Evolutionary conservation across 1,140 invertebrate genomes (phyloP).

Genomic region (Camponotus floridanus): DNA sequence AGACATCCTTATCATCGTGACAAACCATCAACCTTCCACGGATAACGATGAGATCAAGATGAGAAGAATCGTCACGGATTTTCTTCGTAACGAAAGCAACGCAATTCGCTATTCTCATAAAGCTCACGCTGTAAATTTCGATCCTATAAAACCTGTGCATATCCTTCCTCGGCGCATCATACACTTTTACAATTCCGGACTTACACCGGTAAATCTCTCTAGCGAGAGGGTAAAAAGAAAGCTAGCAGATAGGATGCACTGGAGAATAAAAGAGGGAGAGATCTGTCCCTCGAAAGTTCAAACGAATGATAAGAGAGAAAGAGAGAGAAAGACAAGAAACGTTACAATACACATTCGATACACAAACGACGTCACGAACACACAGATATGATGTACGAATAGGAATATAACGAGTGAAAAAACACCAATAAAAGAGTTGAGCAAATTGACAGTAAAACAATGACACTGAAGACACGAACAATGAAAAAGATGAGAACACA

Average conservation of each 20-base stretch:
- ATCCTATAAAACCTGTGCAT: constrained; percentile 30
- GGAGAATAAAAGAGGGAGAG: constrained; percentile 26
- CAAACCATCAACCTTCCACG: constrained; percentile 12
- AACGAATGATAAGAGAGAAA: constrained; percentile 46
- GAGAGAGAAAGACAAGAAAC: constrained; percentile 1
- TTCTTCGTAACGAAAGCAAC: constrained; percentile 8
- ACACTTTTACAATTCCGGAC: constrained; percentile 50
- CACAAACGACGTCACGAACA: constrained; percentile 50
- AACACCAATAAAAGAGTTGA: constrained; percentile 49
- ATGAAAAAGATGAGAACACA: constrained; percentile 41
- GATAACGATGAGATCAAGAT: constrained; percentile 18
- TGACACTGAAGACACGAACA: constrained; percentile 8
- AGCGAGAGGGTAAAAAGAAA: not conserved
- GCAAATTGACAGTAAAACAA: constrained; percentile 52
- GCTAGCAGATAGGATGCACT: not conserved
- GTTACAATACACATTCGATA: constrained; percentile 54
- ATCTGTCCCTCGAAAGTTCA: constrained; percentile 2
- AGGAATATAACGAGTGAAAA: constrained; percentile 45
- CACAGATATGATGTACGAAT: constrained; percentile 22
- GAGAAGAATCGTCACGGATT: not conserved
- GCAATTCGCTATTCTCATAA: constrained; percentile 39
- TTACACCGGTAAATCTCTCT: constrained; percentile 30
- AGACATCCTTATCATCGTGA: not conserved
- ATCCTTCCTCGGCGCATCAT: not conserved
- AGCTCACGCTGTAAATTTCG: constrained; percentile 12